Base-by-base conservation (phyloP, 2,113 vertebrate species). In the Microcebus griseorufus region DNA sequence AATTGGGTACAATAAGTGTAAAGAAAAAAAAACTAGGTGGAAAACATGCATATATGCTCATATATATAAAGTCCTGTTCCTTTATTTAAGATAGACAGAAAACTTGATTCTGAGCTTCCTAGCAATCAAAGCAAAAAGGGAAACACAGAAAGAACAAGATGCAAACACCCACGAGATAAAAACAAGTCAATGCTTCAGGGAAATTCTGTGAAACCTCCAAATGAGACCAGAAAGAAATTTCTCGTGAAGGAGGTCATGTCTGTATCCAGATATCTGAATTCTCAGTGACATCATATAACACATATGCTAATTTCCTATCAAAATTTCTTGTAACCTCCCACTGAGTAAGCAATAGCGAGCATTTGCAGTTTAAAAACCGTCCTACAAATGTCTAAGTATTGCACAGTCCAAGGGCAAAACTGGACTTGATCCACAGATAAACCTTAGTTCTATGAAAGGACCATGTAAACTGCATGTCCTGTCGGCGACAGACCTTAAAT, bases 101-200 rank as follows among this genome's bases (percentile, higher is more conserved):
- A 93, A 48, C 14, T n/a, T 85, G 67, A 76, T 94, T 81, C 81
- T n/a, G 70, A 91, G 90, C 55, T 87, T 96, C 86, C 94, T 86
- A 72, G 86, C 23, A 93, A 91, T 82, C 82, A 86, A 87, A 89
- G 69, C 48, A 94, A 93, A 93, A 82, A 86, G 48, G 42, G 70
- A 80, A 88, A 60, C 53, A 37, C 29, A 29, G 10, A 70, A 53
- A 70, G 53, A 88, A 64, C 8, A 86, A 39, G 13, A 64, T 37
- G 0, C 7, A 29, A 58, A 34, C 6, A 60, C 42, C 4, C 3
- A 2, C 93, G 67, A 95, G 69, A 64, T 51, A 39, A 88, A 93
- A 73, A 29, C 39, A 51, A 25, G 73, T 62, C 58, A 93, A 4
- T 48, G 14, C 17, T 82, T 82, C 76, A 65, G 85, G 62, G 42